Conservation (phyloP, 1,140 invertebrate species). For the Diachasmimorpha longicaudata region DNA sequence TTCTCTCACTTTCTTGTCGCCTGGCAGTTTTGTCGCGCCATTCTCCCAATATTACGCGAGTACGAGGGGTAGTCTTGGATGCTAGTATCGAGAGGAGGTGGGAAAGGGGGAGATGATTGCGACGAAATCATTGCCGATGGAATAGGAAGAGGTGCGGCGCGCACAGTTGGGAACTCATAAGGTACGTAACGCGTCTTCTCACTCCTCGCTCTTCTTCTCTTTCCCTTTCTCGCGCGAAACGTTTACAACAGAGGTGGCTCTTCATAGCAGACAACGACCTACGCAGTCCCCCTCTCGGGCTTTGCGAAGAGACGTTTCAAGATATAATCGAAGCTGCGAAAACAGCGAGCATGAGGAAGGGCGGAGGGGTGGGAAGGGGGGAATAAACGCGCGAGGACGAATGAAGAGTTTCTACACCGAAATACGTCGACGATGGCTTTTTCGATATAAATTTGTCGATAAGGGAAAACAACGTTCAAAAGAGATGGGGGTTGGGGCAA, state of each 20-base stretch:
- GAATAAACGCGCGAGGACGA: conserved; percentile 29
- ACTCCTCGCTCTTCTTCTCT: not conserved
- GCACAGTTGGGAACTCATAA: conserved; percentile 60
- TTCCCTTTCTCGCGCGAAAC: not conserved
- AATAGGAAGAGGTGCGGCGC: conserved; percentile 51
- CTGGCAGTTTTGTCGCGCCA: conserved; percentile 52
- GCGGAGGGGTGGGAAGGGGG: conserved; percentile 22
- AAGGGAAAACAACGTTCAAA: not conserved
- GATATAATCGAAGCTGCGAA: conserved; percentile 34
- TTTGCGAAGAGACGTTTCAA: conserved; percentile 15
- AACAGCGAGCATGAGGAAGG: not conserved
- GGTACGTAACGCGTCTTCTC: conserved; percentile 49
- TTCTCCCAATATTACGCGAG: conserved; percentile 58
- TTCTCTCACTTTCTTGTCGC: conserved; percentile 31
- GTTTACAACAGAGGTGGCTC: not conserved
- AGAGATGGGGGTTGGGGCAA: not conserved
- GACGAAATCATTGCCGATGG: conserved; percentile 59
- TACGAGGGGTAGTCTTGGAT: conserved; percentile 33
- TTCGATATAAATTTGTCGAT: conserved; percentile 8
- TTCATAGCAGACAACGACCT: conserved; percentile 26
- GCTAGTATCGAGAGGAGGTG: conserved; percentile 14
- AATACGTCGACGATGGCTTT: conserved; percentile 10
- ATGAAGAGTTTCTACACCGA: conserved; percentile 39
- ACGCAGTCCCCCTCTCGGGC: conserved; percentile 18
- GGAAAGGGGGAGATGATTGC: conserved; percentile 49